phyloP scores from a whole-genome alignment of 2,888 invertebrate species.

The Eustalomyia histrio region DNA sequence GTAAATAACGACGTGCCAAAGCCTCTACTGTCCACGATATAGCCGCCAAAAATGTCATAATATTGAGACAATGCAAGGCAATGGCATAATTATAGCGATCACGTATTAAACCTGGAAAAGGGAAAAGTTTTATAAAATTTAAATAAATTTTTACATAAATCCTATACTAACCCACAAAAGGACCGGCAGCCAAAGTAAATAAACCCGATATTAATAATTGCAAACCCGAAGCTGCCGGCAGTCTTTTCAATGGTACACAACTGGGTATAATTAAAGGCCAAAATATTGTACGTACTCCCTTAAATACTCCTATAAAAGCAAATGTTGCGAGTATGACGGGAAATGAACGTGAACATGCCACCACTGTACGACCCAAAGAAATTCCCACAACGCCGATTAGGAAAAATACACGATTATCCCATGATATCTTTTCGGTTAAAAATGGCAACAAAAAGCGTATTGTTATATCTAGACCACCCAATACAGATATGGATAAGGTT shows the following conservation, averaged over 20 bases:
- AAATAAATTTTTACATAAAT: background rate
- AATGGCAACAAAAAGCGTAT: slow-evolving; percentile 85
- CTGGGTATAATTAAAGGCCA: slow-evolving; percentile 87
- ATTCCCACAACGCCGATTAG: slow-evolving; percentile 84
- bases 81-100: slow-evolving; percentile 83
- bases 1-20: slow-evolving; percentile 71
- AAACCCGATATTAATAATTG: slow-evolving; percentile 85
- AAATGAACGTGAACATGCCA: slow-evolving; percentile 83
- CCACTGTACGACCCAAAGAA: slow-evolving; percentile 82
- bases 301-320: slow-evolving; percentile 85
- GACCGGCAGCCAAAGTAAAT: slow-evolving; percentile 83
- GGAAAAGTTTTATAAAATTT: background rate
- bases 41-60: slow-evolving; percentile 84
- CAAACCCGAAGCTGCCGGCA: slow-evolving; percentile 86
- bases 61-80: slow-evolving; percentile 84
- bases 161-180: slow-evolving; percentile 83
- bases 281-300: slow-evolving; percentile 86
- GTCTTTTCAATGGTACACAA: slow-evolving; percentile 84
- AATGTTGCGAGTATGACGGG: slow-evolving; percentile 82
- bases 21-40: slow-evolving; percentile 83
- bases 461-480: slow-evolving; percentile 84
- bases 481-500: slow-evolving; percentile 85
- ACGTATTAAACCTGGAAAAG: slow-evolving; percentile 82
- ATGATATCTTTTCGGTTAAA: slow-evolving; percentile 84
- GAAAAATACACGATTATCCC: slow-evolving; percentile 86